Evolutionary conservation across 2,113 vertebrate species (phyloP).

Genomic region (Pollimyrus isidori): DNA sequence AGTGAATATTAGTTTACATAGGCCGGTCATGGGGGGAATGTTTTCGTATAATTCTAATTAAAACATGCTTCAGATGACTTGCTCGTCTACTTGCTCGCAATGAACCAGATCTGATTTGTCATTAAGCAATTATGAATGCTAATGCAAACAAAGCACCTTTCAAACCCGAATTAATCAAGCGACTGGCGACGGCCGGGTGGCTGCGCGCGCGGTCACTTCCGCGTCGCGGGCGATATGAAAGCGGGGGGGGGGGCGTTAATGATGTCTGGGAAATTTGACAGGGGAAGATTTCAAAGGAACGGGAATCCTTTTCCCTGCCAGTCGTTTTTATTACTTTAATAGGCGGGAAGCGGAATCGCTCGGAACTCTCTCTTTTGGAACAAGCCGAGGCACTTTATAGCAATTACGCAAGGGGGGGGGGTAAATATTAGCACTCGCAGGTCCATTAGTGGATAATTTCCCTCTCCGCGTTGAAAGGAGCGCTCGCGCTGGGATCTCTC

Average conservation of each 20-base stretch:
- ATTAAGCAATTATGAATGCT: conserved; percentile 97
- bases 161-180: conserved; percentile 68
- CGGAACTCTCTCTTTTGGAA: conserved; percentile 37
- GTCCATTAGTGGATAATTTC: conserved; percentile 63
- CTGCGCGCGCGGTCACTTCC: conserved; percentile 53
- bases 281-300: conserved; percentile 44
- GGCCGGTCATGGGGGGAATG: conserved; percentile 72
- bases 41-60: conserved; percentile 87
- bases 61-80: conserved; percentile 79
- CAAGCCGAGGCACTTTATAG: conserved; percentile 38
- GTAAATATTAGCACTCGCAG: conserved; percentile 60
- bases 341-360: conserved; percentile 43
- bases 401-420: conserved; percentile 56
- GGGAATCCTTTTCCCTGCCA: conserved; percentile 22
- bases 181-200: conserved; percentile 39
- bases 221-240: conserved; percentile 45
- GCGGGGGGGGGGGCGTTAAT: conserved; percentile 46
- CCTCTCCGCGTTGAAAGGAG: conserved; percentile 43
- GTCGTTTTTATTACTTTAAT: conserved; percentile 47
- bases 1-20: conserved; percentile 73
- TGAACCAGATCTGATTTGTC: conserved; percentile 96
- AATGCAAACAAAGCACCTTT: conserved; percentile 92
- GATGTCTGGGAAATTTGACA: conserved; percentile 55
- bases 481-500: conserved; percentile 32
- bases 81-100: conserved; percentile 77